phyloP scores from a whole-genome alignment of 2,888 invertebrate species.

The Pardosa pseudoannulata region DNA sequence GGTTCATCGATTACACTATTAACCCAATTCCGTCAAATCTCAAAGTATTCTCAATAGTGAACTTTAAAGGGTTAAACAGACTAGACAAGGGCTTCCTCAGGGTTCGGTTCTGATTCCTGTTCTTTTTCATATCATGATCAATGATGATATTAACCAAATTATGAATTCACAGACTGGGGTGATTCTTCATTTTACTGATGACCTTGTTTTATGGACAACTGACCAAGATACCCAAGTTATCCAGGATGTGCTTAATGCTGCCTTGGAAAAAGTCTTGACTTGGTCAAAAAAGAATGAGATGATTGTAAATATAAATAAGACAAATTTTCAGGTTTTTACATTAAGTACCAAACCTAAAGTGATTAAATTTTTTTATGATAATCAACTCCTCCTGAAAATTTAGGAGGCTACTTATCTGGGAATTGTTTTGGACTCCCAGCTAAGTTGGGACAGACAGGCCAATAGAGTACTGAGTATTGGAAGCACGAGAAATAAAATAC shows the following conservation, averaged over 20 bases:
- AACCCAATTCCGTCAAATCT: too few relatives aligned
- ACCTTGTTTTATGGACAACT: conserved; percentile 11
- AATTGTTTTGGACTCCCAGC: conserved; percentile 17
- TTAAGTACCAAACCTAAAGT: not conserved
- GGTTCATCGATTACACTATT: too few relatives aligned
- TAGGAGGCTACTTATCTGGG: not conserved
- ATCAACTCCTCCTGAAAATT: not conserved
- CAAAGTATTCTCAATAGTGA: too few relatives aligned
- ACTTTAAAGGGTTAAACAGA: too few relatives aligned
- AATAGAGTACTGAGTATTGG: not conserved
- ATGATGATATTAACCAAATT: not conserved
- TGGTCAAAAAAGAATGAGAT: not conserved
- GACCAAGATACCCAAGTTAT: conserved; percentile 9
- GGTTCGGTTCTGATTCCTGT: not conserved
- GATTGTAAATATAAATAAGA: not conserved
- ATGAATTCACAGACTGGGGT: not conserved
- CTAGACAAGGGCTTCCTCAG: not conserved
- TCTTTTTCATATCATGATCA: not conserved
- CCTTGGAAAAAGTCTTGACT: not conserved
- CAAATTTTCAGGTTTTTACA: not conserved
- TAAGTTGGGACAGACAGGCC: conserved; percentile 7
- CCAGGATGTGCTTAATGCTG: not conserved
- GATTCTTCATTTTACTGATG: conserved; percentile 7
- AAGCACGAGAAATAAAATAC: not conserved
- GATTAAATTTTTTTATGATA: not conserved